Evolutionary conservation across 2,113 vertebrate genomes (phyloP), one percentile per base, ranked within the genome.

Genomic region (Syrrhaptes paradoxus): DNA sequence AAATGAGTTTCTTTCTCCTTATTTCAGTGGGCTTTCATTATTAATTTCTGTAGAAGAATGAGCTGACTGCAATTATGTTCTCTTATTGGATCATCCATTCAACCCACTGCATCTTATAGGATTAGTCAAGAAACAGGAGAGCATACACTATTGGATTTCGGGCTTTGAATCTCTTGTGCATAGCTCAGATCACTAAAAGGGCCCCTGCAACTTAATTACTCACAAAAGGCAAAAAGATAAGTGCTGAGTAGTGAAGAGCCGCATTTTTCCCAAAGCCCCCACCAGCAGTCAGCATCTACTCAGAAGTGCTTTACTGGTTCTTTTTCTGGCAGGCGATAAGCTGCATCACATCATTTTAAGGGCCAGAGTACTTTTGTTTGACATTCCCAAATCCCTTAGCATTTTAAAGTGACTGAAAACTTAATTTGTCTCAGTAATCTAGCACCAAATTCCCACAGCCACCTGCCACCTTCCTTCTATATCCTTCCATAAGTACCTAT

Each of bases 31-130:
- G 43, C 62, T 81, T 90, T 81, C 63, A 49, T 71, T 78, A 91
- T 87, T 78, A 80, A 75, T 93, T 96, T 82, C 68, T 84, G 49
- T 31, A 77, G 67, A 57, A 68, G 59, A 83, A 34, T 45, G 83
- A 95, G 88, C 70, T 90, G 93, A 85, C 66, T 91, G 70, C 73
- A 75, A 57, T 59, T 91, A 82, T 28, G 67, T 63, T 82, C 71
- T 63, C 49, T 94, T 91, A 96, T 96, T 87, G 85, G 89, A 87
- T 94, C 67, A 96, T 49, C 67, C 54, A 52, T 87, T 94, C 87
- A 95, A 63, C 45, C 52, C 65, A 63, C 63, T 48, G 48, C 52
- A 73, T 54, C 21, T 92, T 68, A 88, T 15, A 85, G 43, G 65
- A 92, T 89, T 87, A 94, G 58, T 59, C 49, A 82, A 85, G 87